Conservation (phyloP, 2,113 vertebrate species). For the Australoheros scitulus region DNA sequence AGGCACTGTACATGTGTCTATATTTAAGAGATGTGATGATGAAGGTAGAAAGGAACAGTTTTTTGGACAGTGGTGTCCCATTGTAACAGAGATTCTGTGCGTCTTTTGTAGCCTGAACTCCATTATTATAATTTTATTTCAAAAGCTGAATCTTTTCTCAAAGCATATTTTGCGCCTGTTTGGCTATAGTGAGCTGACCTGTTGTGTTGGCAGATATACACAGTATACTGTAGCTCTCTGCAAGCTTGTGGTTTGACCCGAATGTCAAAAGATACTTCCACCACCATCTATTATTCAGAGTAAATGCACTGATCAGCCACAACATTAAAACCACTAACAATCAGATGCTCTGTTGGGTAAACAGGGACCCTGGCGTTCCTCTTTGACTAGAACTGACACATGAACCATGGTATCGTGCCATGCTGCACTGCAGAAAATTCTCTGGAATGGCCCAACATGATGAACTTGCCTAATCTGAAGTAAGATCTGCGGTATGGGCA, state of each 20-base stretch:
- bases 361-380: accelerated
- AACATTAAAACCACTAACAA: background rate
- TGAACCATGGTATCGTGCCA: background rate
- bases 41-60: background rate
- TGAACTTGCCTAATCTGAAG: background rate
- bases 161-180: background rate
- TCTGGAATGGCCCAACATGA: background rate
- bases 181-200: background rate
- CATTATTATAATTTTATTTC: background rate
- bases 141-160: background rate
- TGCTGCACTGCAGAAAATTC: background rate
- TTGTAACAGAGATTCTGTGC: background rate
- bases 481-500: background rate
- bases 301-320: background rate
- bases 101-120: background rate
- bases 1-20: background rate
- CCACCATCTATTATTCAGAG: background rate
- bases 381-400: background rate
- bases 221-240: background rate
- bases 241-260: background rate
- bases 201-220: slow-evolving; percentile 27
- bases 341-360: background rate
- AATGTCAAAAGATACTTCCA: background rate
- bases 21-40: background rate
- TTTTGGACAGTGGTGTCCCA: background rate